Conservation (phyloP, 2,797 vertebrate species). For the Mionectes olivaceus region DNA sequence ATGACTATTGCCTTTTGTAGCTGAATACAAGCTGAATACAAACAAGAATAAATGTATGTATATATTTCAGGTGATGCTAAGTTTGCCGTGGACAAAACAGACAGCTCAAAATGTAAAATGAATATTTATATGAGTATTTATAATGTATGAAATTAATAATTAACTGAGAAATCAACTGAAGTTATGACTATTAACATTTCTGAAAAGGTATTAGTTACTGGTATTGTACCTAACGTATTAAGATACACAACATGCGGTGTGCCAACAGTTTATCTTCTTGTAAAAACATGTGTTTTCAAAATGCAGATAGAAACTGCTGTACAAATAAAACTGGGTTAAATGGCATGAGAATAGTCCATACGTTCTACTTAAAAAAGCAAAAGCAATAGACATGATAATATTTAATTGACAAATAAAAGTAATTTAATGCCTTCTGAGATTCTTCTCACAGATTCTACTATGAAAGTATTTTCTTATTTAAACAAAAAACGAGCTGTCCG, state of each 20-base stretch:
- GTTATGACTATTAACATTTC: neutral
- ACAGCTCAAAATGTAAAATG: neutral
- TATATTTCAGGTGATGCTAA: neutral
- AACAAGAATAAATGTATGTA: neutral
- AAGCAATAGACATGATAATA: neutral
- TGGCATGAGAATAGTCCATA: neutral
- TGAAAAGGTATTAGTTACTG: neutral
- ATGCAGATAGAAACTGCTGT: neutral
- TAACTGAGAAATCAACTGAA: neutral
- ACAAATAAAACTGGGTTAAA: neutral
- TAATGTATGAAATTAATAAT: neutral
- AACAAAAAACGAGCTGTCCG: constrained; percentile 53
- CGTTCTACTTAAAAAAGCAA: neutral
- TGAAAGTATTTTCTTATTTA: constrained; percentile 62
- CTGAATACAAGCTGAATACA: neutral
- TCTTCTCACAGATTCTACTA: constrained; percentile 49
- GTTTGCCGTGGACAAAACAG: neutral
- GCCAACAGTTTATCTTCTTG: neutral
- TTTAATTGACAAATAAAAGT: constrained; percentile 11
- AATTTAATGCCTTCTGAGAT: constrained; percentile 37
- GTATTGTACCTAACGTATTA: neutral
- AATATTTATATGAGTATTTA: neutral
- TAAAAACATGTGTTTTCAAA: neutral
- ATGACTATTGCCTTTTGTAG: neutral
- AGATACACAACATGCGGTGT: neutral